These are phyloP conservation scores for Phyllostomus discolor DNA, from an alignment of 2,113 vertebrate genomes.

Conservation along the genomic window DNA sequence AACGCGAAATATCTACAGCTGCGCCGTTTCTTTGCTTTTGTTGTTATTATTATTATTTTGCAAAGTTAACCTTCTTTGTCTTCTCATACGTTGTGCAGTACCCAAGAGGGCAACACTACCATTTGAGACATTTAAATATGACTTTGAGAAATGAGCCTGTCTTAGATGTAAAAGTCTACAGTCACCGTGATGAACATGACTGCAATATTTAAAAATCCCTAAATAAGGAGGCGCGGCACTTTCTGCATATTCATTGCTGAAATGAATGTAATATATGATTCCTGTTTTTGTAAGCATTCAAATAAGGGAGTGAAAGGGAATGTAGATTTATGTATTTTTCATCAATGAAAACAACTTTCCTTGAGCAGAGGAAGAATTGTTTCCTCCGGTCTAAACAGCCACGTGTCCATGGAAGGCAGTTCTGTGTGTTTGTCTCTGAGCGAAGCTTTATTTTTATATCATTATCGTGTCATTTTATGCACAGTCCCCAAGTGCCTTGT, in stretches of 20 bases:
- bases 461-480: slow-evolving; percentile 69
- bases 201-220: slow-evolving; percentile 60
- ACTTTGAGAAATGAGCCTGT: slow-evolving; percentile 64
- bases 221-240: slow-evolving; percentile 62
- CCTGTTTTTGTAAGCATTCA: slow-evolving; percentile 45
- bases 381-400: background rate
- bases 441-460: slow-evolving; percentile 70
- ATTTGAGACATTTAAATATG: slow-evolving; percentile 52
- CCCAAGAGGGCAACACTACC: slow-evolving; percentile 7
- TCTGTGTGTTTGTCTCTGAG: slow-evolving; percentile 35
- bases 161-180: slow-evolving; percentile 52
- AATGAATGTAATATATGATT: slow-evolving; percentile 52
- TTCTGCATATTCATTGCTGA: slow-evolving; percentile 67
- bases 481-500: slow-evolving; percentile 61
- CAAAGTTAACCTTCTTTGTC: background rate
- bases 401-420: background rate
- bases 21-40: background rate
- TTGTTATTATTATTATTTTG: too few species aligned
- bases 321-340: slow-evolving; percentile 56
- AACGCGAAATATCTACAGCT: background rate
- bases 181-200: slow-evolving; percentile 61
- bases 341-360: slow-evolving; percentile 54
- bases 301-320: slow-evolving; percentile 25
- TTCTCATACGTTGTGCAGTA: background rate
- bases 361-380: slow-evolving; percentile 42